Evolutionary conservation across 2,888 invertebrate species (phyloP).

Genomic region (Platerodrilus igneus): DNA sequence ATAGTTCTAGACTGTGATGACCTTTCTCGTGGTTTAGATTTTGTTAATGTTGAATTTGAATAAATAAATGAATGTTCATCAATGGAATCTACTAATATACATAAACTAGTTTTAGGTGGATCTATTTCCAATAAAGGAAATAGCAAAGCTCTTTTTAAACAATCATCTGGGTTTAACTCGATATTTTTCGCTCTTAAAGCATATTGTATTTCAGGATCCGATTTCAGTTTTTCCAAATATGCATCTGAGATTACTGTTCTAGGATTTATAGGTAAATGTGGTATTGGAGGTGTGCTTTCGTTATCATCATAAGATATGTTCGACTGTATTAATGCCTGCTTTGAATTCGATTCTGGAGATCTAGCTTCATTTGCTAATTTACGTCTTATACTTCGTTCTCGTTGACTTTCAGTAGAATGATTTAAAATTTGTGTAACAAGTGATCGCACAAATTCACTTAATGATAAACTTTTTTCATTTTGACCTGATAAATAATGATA

Average conservation of each 20-base stretch:
- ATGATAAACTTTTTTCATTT: conserved; percentile 77
- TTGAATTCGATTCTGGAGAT: conserved; percentile 13
- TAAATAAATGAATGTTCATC: conserved; percentile 71
- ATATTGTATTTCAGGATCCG: conserved; percentile 75
- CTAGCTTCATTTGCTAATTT: conserved; percentile 35
- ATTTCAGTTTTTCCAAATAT: conserved; percentile 72
- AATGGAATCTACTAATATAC: conserved; percentile 87
- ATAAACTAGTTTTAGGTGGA: conserved; percentile 78
- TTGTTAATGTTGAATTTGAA: conserved; percentile 54
- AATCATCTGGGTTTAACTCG: conserved; percentile 86
- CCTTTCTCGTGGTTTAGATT: conserved; percentile 49
- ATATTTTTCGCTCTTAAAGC: conserved; percentile 75
- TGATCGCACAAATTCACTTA: conserved; percentile 80
- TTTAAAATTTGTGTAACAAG: conserved; percentile 79
- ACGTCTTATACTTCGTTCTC: conserved; percentile 47
- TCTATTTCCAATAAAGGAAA: conserved; percentile 83
- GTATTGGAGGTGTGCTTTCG: conserved; percentile 46
- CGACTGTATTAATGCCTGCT: conserved; percentile 20
- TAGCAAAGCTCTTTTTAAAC: conserved; percentile 81
- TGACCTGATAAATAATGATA: conserved; percentile 85
- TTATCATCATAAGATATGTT: conserved; percentile 34
- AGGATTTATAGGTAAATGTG: conserved; percentile 54
- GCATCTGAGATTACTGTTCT: conserved; percentile 68
- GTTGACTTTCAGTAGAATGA: conserved; percentile 55
- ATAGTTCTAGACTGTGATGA: conserved; percentile 60